phyloP scores from a whole-genome alignment of 2,888 invertebrate species.

The Trissonchulus latispiculum region DNA sequence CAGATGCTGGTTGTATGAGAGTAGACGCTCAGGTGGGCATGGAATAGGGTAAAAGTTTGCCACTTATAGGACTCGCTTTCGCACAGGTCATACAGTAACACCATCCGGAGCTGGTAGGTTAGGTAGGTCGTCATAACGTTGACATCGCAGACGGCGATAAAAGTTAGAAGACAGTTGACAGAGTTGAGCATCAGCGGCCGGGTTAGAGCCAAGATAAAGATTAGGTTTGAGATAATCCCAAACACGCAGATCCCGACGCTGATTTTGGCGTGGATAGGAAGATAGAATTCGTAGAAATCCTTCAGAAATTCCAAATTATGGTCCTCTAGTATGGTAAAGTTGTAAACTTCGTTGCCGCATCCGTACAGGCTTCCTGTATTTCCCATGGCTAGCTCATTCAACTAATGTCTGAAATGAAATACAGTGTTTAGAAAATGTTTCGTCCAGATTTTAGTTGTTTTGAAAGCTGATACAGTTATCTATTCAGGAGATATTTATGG shows the following conservation, averaged over 20 bases:
- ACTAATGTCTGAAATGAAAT: no score
- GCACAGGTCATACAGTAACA: conserved; percentile 7
- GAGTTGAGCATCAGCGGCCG: conserved; percentile 9
- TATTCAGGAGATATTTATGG: no score
- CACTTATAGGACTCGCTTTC: not conserved
- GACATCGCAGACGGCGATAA: conserved; percentile 20
- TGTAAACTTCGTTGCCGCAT: not conserved
- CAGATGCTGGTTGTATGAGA: conserved; percentile 21
- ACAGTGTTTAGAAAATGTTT: no score
- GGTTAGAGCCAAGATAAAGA: conserved; percentile 12
- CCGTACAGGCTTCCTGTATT: not conserved
- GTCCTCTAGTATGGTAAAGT: not conserved
- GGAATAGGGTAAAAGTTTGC: conserved; percentile 8
- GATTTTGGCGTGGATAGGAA: conserved; percentile 10
- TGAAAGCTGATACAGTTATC: no score
- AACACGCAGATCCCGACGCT: conserved; percentile 23
- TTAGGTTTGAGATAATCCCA: conserved; percentile 24
- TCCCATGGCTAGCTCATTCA: not conserved
- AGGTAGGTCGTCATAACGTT: conserved; percentile 12
- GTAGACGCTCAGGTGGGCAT: conserved; percentile 20
- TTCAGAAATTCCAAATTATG: not conserved
- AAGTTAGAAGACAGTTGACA: conserved; percentile 16
- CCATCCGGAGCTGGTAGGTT: conserved; percentile 3
- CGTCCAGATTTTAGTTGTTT: no score
- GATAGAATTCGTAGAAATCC: not conserved